Evolutionary conservation across 2,888 invertebrate genomes (phyloP), one percentile per base, ranked within the genome.

Genomic region (Patella caerulea): DNA sequence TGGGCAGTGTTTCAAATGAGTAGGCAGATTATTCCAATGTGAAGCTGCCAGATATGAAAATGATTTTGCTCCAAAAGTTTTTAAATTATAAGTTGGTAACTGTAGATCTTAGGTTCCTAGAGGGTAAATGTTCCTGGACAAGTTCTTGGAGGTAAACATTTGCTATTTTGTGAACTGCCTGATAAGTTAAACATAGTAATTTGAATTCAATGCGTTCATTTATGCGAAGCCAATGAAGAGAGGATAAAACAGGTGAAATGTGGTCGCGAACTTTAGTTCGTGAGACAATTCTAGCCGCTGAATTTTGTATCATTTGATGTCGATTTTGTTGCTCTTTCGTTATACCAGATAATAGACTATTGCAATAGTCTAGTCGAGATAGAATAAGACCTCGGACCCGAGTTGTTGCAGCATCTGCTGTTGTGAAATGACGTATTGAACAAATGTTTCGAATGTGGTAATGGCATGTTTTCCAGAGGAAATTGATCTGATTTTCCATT

Each of bases 401-500:
- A n/a, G 59, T 59, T 9, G 15, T 19, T n/a, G 17, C 17, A 17
- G 17, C 14, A 59, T 59, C 59, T 59, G 17, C 19, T 9, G 59
- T 59, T 17, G 15, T 59, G 17, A 59, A 14, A 59, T 59, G 59
- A 15, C 59, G 59, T n/a, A 59, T 59, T n/a, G 12, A 17, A 7
- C 59, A 15, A n/a, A 59, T 59, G 59, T 59, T 59, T 59, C 59
- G 0, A n/a, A 59, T 17, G 19, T 59, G 59, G 17, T n/a, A 59
- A 59, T 59, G 59, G 15, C n/a, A 15, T 9, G 1, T 59, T 59
- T 59, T 74, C 3, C 55, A 73, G 29, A 79, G 65, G 69, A 17
- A 52, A 55, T 72, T 78, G 7, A 77, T 75, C 69, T 79, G 74
- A 69, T 45, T 19, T 15, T 77, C 74, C 77, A 79, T 77, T 52